Percentiles rank a stretch among this genome's conserved stretches.
Conservation (phyloP, 2,797 vertebrate species). For the Sebastes flavidus region DNA sequence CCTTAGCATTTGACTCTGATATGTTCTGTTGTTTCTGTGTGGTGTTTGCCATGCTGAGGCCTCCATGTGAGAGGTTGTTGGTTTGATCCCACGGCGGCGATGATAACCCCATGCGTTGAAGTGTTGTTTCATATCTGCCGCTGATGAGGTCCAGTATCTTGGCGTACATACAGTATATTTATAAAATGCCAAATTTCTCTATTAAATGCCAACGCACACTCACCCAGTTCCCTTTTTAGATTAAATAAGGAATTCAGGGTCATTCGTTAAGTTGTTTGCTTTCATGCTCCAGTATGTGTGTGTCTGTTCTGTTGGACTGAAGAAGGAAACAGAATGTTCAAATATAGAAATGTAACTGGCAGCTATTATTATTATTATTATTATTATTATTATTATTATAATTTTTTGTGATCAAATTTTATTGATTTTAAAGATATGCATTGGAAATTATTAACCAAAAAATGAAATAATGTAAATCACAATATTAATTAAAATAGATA, state of each 20-base stretch:
- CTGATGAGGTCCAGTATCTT: slow-evolving; percentile 12
- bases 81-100: slow-evolving; percentile 42
- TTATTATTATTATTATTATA: neutral
- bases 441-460: no score
- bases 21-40: slow-evolving; percentile 6
- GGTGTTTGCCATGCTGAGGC: neutral
- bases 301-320: neutral
- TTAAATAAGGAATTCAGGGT: neutral
- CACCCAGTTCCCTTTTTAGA: neutral
- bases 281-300: neutral
- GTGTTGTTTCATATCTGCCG: slow-evolving; percentile 25
- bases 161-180: neutral
- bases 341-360: neutral
- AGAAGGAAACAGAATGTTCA: neutral
- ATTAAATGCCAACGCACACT: neutral
- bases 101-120: slow-evolving; percentile 35
- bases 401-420: neutral
- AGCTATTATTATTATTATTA: neutral
- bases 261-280: neutral
- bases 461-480: no score
- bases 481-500: no score
- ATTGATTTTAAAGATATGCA: no score
- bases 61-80: slow-evolving; percentile 20
- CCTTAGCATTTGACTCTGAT: slow-evolving; percentile 22
- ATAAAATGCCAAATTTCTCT: neutral